phyloP scores from a whole-genome alignment of 1,140 invertebrate species.

The Ceratina australensis region DNA sequence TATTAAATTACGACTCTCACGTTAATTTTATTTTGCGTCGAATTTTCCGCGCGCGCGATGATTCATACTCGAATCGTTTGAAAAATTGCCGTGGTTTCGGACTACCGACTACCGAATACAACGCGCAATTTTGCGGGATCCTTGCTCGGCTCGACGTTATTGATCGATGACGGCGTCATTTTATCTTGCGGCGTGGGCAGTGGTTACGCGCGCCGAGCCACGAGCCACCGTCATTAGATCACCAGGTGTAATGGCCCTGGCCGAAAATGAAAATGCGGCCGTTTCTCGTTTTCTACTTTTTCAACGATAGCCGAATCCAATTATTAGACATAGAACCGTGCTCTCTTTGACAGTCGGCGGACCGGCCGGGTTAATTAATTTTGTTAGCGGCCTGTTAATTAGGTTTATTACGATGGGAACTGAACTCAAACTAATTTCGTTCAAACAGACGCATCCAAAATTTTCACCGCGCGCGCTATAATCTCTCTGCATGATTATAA shows the following conservation, averaged over 20 bases:
- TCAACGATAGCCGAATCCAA: not conserved
- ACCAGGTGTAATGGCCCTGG: not conserved
- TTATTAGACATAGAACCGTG: not conserved
- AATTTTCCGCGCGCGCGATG: not conserved
- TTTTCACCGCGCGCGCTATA: constrained; percentile 7
- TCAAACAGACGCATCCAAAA: not conserved
- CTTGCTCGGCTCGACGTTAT: constrained; percentile 42
- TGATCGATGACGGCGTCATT: constrained; percentile 51
- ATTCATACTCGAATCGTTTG: not conserved
- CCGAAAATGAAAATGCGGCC: constrained; percentile 20
- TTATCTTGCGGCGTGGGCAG: constrained; percentile 42
- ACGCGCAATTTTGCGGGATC: constrained; percentile 36
- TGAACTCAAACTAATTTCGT: constrained; percentile 15
- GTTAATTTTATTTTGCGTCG: too few species aligned
- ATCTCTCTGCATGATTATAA: too few species aligned
- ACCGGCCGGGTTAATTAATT: constrained; percentile 28
- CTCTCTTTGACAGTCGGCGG: not conserved
- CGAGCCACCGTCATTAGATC: constrained; percentile 39
- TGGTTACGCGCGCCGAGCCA: constrained; percentile 36
- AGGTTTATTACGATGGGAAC: constrained; percentile 6
- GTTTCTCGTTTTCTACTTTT: not conserved
- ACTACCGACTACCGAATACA: constrained; percentile 21
- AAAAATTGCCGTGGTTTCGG: not conserved
- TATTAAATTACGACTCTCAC: too few species aligned
- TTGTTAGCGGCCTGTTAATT: constrained; percentile 32